Evolutionary conservation across 2,888 invertebrate species (phyloP).

Genomic region (Hirtodrosophila trivittata): DNA sequence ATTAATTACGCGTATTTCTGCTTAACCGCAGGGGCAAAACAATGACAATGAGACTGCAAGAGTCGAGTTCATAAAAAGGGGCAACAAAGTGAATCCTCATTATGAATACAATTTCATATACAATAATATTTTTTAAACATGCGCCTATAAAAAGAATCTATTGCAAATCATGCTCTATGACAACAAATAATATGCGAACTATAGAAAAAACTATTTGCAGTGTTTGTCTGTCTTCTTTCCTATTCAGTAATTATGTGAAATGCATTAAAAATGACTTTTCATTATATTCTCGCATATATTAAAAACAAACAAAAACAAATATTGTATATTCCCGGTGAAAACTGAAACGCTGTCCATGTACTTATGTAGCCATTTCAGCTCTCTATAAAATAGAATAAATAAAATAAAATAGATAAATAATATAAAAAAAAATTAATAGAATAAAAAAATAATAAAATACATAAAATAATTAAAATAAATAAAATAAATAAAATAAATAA

Average conservation of each 20-base stretch:
- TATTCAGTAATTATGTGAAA: neutral
- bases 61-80: neutral
- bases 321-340: no score
- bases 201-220: conserved; percentile 3
- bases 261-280: neutral
- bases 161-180: conserved; percentile 36
- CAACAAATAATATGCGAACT: neutral
- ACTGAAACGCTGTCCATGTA: no score
- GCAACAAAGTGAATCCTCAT: conserved; percentile 34
- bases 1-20: conserved; percentile 31
- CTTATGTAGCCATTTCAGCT: no score
- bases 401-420: no score
- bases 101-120: conserved; percentile 32
- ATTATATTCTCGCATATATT: no score
- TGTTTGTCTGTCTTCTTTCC: conserved; percentile 1
- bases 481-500: no score
- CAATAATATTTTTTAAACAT: neutral
- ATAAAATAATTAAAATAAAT: no score
- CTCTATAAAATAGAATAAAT: no score
- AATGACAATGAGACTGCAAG: conserved; percentile 49
- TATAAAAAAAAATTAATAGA: no score
- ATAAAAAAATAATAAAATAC: no score
- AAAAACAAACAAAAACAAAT: no score
- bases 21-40: conserved; percentile 21
- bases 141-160: conserved; percentile 3